Percentiles rank a stretch among this genome's conserved stretches.
phyloP scores from a whole-genome alignment of 1,140 invertebrate species.

The Elysia chlorotica region DNA sequence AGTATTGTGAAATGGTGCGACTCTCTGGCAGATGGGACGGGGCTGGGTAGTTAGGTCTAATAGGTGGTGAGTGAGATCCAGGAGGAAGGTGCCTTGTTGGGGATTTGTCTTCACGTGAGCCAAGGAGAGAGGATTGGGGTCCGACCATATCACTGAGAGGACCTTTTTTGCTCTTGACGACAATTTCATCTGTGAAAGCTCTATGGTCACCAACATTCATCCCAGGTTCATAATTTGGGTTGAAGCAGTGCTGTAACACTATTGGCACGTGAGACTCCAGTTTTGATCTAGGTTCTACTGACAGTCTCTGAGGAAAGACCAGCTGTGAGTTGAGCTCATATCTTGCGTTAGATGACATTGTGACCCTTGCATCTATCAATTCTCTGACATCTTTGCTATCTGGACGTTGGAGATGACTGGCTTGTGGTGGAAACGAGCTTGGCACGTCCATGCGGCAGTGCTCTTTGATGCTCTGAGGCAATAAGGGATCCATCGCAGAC shows the following conservation, averaged over 20 bases:
- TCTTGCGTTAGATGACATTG: not conserved
- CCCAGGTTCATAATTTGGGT: constrained; percentile 32
- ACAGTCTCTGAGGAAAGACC: constrained; percentile 29
- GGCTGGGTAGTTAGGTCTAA: too few species aligned
- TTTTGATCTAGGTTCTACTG: constrained; percentile 22
- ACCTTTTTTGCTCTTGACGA: constrained; percentile 37
- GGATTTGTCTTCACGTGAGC: constrained; percentile 43
- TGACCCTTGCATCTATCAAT: not conserved
- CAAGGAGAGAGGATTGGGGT: constrained; percentile 29
- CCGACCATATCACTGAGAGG: constrained; percentile 20
- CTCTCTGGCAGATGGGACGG: too few species aligned
- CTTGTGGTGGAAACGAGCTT: too few species aligned
- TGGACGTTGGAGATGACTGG: too few species aligned
- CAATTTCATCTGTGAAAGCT: too few species aligned
- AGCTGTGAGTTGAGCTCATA: constrained; percentile 1
- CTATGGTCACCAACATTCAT: constrained; percentile 33
- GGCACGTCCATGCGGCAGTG: too few species aligned
- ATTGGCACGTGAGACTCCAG: constrained; percentile 28
- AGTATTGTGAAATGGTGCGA: too few species aligned
- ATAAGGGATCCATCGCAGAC: too few species aligned
- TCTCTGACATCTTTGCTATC: too few species aligned
- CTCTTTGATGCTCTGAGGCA: too few species aligned
- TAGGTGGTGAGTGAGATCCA: too few species aligned
- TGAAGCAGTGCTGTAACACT: constrained; percentile 33
- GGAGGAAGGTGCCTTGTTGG: constrained; percentile 45